Evolutionary conservation across 2,797 vertebrate species (phyloP).

Genomic region (Pyrocephalus nanus): DNA sequence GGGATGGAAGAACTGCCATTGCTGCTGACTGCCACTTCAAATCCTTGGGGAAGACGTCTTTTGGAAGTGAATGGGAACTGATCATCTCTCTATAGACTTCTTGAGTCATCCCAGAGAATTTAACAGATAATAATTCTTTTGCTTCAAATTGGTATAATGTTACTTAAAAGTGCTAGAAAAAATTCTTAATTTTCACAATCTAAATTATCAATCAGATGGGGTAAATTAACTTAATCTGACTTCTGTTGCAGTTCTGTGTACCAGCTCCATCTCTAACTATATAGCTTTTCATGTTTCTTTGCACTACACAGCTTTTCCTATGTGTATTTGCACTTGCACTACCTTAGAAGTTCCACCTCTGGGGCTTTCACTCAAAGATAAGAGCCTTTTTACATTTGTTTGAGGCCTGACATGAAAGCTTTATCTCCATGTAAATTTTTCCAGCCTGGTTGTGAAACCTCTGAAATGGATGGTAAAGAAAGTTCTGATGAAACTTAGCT

Average conservation of each 20-base stretch:
- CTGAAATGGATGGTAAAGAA: slow-evolving; percentile 3
- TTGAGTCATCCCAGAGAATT: background rate
- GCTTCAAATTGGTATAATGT: background rate
- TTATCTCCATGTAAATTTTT: background rate
- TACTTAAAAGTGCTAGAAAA: background rate
- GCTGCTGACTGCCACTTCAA: background rate
- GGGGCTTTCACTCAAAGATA: background rate
- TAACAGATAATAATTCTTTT: background rate
- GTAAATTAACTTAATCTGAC: background rate
- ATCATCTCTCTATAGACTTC: background rate
- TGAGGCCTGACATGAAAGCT: background rate
- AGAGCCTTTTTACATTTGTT: background rate
- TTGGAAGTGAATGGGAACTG: background rate
- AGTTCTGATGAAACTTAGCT: background rate
- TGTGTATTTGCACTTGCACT: background rate
- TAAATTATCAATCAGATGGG: background rate
- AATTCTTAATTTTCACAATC: background rate
- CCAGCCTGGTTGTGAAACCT: background rate
- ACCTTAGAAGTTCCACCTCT: background rate
- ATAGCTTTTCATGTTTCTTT: background rate
- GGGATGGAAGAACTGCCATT: background rate
- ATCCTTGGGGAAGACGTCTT: background rate
- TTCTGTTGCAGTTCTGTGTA: background rate
- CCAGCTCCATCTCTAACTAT: background rate
- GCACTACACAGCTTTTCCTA: background rate